Conservation (phyloP, 1,140 invertebrate species). For the Eulimnadia texana region DNA sequence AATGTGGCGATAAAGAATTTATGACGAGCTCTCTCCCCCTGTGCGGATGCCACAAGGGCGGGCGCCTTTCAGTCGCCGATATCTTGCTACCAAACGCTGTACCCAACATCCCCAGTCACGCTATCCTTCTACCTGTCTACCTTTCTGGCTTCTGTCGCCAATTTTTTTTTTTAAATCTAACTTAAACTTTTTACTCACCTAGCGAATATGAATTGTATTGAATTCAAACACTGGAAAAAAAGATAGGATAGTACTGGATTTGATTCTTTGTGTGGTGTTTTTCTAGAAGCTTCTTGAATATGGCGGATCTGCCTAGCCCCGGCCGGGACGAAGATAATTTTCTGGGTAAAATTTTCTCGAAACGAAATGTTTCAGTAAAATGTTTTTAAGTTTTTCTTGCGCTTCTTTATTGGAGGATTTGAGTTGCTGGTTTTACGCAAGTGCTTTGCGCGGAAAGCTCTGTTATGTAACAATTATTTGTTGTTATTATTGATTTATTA, state of each 20-base stretch:
- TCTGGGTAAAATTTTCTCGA: background rate
- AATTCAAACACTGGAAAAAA: too few species aligned
- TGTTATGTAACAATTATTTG: too few species aligned
- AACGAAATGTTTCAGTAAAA: background rate
- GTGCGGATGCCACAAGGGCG: background rate
- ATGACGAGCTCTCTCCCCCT: background rate
- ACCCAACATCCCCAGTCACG: background rate
- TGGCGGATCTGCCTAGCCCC: conserved; percentile 7
- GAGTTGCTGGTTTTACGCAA: too few species aligned
- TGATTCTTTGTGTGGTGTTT: background rate
- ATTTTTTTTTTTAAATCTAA: too few species aligned
- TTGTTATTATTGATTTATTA: too few species aligned
- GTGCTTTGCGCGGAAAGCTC: too few species aligned
- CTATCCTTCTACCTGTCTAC: background rate
- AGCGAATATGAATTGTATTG: too few species aligned
- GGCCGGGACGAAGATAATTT: conserved; percentile 2
- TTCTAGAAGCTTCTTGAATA: background rate
- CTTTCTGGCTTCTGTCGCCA: too few species aligned
- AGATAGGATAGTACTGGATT: background rate
- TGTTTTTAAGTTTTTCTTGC: background rate
- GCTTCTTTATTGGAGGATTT: too few species aligned
- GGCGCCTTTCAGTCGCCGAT: background rate
- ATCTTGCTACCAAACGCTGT: too few species aligned
- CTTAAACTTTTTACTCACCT: too few species aligned
- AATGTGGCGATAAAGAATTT: background rate